Base-by-base conservation (phyloP, 1,140 invertebrate genomes). In the Brachionus manjavacas region DNA sequence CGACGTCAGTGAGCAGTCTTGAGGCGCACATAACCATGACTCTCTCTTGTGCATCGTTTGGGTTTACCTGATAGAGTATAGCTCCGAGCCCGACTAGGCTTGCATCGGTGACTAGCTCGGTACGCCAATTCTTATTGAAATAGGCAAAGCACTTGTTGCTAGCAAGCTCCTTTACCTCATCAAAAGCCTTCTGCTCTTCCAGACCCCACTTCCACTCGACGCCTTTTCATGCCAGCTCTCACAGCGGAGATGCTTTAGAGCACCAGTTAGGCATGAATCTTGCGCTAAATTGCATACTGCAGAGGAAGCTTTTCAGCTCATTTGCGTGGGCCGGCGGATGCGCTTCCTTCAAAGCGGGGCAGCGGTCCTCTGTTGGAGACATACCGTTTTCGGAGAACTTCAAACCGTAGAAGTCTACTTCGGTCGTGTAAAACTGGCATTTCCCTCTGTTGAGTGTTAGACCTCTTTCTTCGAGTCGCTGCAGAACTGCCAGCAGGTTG, bases 41-140 rank as follows among this genome's bases (percentile, higher is more conserved):
- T 20, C 55, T 20, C 89, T 28, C 28, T 46, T 8, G 46, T 70
- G 31, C 41, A 23, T 31, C 43, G 55, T 64, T 20, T 74, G 66
- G 66, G 31, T 64, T n/a, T 1, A 80, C 79, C 70, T 91, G 90
- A 23, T 86, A 85, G 8, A 92, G 39, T 1, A 92, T 89, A 1
- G 89, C 90, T n/a, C 90, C 89, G 4, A 91, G 25, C 0, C 89
- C 90, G 68, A 86, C 86, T 4, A 87, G 85, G 23, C 86, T 88
- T 14, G 90, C 85, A 70, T 85, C 83, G 28, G 23, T 41, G 35
- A 41, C 35, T 4, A 70, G 11, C 35, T 70, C 35, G 66, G 66
- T 41, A 31, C 16, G 23, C 28, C 72, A 76, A 31, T 76, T 41
- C 72, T 41, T 41, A 11, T 76, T 35, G 14, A 76, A 76, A 4